phyloP scores from a whole-genome alignment of 2,888 invertebrate genomes.

The Diplolepis rosae region DNA sequence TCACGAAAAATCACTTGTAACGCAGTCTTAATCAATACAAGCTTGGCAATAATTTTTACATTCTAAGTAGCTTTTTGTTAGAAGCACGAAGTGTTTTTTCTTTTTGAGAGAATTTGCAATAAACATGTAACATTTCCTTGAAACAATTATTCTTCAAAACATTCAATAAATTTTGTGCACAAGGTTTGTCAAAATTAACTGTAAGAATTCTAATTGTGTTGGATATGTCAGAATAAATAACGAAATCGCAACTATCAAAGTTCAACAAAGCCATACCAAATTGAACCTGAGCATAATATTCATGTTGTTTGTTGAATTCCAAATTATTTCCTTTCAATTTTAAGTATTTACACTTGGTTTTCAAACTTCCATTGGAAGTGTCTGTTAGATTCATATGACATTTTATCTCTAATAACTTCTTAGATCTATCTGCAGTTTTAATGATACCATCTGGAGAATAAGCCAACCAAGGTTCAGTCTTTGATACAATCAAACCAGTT shows the following conservation, averaged over 20 bases:
- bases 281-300: constrained; percentile 44
- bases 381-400: constrained; percentile 7
- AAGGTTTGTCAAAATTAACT: constrained; percentile 34
- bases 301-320: constrained; percentile 34
- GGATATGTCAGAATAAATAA: constrained; percentile 38
- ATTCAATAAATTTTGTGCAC: constrained; percentile 34
- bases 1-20: no score
- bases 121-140: constrained; percentile 38
- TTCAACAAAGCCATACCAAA: constrained; percentile 44
- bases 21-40: neutral
- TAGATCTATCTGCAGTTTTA: neutral
- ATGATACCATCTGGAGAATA: constrained; percentile 28
- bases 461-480: neutral
- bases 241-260: constrained; percentile 39
- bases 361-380: neutral
- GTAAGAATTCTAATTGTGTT: constrained; percentile 33
- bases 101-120: neutral
- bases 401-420: constrained; percentile 24
- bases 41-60: neutral
- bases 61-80: neutral
- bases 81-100: neutral
- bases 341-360: constrained; percentile 13
- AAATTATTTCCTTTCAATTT: constrained; percentile 17
- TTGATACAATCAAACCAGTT: neutral
- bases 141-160: constrained; percentile 42